Percentiles rank a stretch among this genome's conserved stretches.
Conservation (phyloP, 92 coral and sea anemone genomes). For the Blastomussa wellsi region DNA sequence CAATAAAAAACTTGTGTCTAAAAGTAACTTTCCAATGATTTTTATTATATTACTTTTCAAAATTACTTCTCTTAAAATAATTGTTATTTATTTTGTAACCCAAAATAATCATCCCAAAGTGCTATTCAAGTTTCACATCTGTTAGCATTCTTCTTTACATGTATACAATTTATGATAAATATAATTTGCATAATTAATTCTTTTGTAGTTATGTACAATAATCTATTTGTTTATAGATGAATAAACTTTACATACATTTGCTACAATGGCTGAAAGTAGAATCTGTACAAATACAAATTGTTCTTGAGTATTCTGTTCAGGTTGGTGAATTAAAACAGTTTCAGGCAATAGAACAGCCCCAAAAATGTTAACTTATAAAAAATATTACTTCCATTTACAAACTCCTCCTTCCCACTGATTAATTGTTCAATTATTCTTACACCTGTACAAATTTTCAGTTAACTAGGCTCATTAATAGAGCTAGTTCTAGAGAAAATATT, state of each 20-base stretch:
- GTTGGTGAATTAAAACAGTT: background rate
- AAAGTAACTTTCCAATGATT: too few species aligned
- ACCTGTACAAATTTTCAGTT: background rate
- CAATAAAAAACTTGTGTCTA: too few species aligned
- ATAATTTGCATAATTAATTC: background rate
- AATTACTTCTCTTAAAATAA: background rate
- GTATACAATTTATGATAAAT: background rate
- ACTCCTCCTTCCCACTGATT: background rate
- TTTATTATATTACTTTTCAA: background rate
- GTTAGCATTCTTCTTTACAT: background rate
- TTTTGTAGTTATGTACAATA: background rate
- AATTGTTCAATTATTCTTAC: background rate
- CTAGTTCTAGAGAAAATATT: too few species aligned
- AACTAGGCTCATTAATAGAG: background rate
- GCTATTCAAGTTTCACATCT: background rate
- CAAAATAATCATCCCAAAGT: background rate
- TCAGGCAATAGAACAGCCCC: background rate
- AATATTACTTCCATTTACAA: background rate
- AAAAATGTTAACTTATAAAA: background rate
- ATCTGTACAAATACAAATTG: background rate
- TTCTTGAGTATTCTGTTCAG: background rate
- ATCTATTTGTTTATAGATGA: background rate
- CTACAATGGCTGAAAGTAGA: background rate
- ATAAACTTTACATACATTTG: background rate
- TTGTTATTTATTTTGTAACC: background rate